Evolutionary conservation across 2,888 invertebrate species (phyloP), one percentile per base, ranked within the genome.

Genomic region (Drosophila leonis): DNA sequence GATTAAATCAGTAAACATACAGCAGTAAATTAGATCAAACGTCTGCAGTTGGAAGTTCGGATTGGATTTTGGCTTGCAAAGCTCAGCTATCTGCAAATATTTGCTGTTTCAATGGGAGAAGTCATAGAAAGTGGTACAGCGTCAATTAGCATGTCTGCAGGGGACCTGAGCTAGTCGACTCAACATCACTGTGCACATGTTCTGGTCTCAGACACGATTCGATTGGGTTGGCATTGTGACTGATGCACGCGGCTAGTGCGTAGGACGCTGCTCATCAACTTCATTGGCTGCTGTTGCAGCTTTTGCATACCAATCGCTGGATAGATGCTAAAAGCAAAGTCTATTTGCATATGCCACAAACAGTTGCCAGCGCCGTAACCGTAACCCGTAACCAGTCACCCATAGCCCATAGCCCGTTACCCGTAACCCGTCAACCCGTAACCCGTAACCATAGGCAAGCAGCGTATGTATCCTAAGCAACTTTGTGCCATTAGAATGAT

Each of bases 281-380:
- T 41, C 72, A 54, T 73, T 66, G 69, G 42, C 48, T 42, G 56
- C 27, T 18, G 55, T 44, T 55, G 72, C 33, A 24, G 46, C 51
- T 56, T 54, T 56, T 61, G 80, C 79, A 80, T 81, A 71, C 74
- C 46, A 79, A 82, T 66, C 57, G 51, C 52, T 49, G 46, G 52
- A 51, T 56, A 42, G 48, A 61, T 52, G 55, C 72, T 64, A 62
- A 56, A 66, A 60, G 55, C 49, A 35, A 31, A 33, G 31, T 54
- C 49, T 68, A 81, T 82, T 78, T 80, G 82, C 80, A 80, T 81
- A 67, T 80, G 69, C 57, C 61, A 69, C 57, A 75, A 75, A 70
- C 78, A 66, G 64, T 68, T 65, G 61, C 69, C 24, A 24, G 20
- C 20, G 3, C 56, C 56, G 41, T 15, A 39, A 44, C 39, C 37